These are phyloP conservation scores for Istiophorus platypterus DNA, from an alignment of 2,113 vertebrate genomes.

Conservation along the genomic window DNA sequence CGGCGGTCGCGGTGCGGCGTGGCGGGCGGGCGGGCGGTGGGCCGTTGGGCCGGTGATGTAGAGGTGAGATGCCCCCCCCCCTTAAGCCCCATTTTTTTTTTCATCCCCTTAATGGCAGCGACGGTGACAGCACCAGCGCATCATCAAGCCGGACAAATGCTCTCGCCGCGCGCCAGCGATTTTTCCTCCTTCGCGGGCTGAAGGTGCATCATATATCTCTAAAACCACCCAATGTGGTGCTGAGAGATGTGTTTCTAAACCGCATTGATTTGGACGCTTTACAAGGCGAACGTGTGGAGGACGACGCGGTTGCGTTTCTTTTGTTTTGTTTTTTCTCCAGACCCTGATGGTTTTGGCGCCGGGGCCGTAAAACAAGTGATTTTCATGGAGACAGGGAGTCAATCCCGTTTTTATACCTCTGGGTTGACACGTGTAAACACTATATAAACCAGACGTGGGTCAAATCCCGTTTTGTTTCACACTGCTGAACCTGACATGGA, in stretches of 20 bases:
- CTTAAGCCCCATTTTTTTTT: constrained; percentile 30
- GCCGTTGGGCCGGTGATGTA: constrained; percentile 89
- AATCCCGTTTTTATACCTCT: constrained; percentile 44
- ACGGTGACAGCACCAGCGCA: constrained; percentile 89
- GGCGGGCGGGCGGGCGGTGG: constrained; percentile 79
- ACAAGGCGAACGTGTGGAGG: constrained; percentile 69
- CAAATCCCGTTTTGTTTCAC: constrained; percentile 46
- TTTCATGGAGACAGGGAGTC: constrained; percentile 59
- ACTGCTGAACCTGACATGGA: constrained; percentile 9
- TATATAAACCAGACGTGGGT: constrained; percentile 39
- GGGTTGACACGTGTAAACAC: constrained; percentile 49
- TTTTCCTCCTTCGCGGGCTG: constrained; percentile 90
- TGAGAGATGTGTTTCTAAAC: constrained; percentile 95
- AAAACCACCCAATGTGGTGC: constrained; percentile 92
- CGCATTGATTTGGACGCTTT: constrained; percentile 94
- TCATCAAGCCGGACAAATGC: constrained; percentile 95
- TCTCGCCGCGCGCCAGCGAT: constrained; percentile 88
- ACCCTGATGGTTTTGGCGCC: constrained; percentile 38
- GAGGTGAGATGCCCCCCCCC: constrained; percentile 81
- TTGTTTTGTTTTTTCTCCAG: too few species aligned
- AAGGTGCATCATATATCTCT: constrained; percentile 97
- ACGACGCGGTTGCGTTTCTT: constrained; percentile 34
- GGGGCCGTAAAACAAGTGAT: constrained; percentile 61
- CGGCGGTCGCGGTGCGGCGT: constrained; percentile 84
- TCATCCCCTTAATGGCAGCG: constrained; percentile 87